phyloP scores from a whole-genome alignment of 1,140 invertebrate genomes.

The Meloidogyne hapla region DNA sequence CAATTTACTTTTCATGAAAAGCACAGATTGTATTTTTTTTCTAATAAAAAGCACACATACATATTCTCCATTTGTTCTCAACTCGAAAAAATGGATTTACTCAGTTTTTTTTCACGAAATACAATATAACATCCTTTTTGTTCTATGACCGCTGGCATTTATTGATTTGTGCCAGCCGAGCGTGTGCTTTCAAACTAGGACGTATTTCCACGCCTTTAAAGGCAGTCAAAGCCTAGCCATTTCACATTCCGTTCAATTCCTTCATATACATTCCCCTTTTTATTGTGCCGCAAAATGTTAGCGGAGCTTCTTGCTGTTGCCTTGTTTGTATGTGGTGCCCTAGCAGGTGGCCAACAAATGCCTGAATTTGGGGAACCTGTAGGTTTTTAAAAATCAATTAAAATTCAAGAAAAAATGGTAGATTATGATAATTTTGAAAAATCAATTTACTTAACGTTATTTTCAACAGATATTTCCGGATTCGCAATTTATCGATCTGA shows the following conservation, averaged over 20 bases:
- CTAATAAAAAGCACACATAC: no score
- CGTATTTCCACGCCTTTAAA: not conserved
- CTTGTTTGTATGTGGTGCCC: not conserved
- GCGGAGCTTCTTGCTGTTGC: not conserved
- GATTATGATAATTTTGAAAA: no score
- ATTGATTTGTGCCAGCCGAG: not conserved
- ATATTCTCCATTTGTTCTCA: not conserved
- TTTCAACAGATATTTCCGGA: slow-evolving; percentile 43
- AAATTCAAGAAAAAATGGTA: not conserved
- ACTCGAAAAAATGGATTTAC: not conserved
- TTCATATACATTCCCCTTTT: not conserved
- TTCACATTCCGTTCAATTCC: not conserved
- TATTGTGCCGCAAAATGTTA: not conserved
- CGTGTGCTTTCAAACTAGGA: not conserved
- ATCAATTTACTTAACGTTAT: no score
- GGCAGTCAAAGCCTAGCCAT: not conserved
- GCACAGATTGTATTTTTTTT: no score
- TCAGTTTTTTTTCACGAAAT: not conserved
- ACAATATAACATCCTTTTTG: not conserved
- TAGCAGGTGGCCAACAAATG: not conserved
- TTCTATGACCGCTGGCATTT: not conserved
- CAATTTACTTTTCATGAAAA: no score
- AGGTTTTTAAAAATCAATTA: not conserved
- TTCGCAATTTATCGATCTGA: slow-evolving; percentile 61
- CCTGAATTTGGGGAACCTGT: not conserved